These are phyloP conservation scores for Euschistus heros DNA, from an alignment of 1,140 invertebrate species.

Conservation along the genomic window DNA sequence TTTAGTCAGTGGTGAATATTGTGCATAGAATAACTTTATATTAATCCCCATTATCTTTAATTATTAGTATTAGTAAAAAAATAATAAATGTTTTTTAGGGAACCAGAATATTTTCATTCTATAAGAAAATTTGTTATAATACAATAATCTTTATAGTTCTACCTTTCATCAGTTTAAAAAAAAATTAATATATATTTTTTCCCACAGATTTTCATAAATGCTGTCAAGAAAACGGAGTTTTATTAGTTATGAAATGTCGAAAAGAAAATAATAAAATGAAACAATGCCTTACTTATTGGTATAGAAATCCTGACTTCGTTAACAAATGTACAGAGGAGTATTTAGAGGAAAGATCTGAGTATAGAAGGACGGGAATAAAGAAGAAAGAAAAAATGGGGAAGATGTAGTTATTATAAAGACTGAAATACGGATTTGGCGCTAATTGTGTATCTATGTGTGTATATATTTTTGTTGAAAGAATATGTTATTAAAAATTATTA, in stretches of 20 bases:
- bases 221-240: constrained; percentile 52
- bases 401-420: too few relatives aligned
- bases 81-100: too few relatives aligned
- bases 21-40: too few relatives aligned
- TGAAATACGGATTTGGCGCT: too few relatives aligned
- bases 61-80: too few relatives aligned
- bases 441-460: too few relatives aligned
- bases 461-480: too few relatives aligned
- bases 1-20: too few relatives aligned
- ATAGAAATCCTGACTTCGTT: constrained; percentile 59
- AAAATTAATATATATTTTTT: constrained; percentile 24
- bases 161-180: background rate
- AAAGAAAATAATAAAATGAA: constrained; percentile 55
- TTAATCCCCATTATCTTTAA: too few relatives aligned
- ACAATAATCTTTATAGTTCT: constrained; percentile 1
- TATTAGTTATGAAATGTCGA: constrained; percentile 62
- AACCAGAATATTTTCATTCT: too few relatives aligned
- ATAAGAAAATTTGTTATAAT: background rate
- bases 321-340: constrained; percentile 65
- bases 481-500: too few relatives aligned
- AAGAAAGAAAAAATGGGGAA: too few relatives aligned
- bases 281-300: constrained; percentile 64
- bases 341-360: constrained; percentile 67
- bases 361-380: constrained; percentile 59
- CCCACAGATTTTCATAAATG: constrained; percentile 58